Conservation (phyloP, 1,140 invertebrate genomes). For the Gryllus bimaculatus region DNA sequence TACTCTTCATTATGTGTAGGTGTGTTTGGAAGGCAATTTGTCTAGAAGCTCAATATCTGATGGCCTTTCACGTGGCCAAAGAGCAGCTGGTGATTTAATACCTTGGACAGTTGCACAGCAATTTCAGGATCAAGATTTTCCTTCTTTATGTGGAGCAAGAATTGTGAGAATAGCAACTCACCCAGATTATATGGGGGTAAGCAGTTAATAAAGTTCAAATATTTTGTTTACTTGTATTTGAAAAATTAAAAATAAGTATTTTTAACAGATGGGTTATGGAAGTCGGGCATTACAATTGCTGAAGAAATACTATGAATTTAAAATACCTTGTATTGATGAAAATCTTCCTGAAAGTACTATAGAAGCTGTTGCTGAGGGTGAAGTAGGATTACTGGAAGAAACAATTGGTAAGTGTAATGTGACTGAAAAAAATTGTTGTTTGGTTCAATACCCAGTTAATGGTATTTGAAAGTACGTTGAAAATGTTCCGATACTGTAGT, state of each 20-base stretch:
- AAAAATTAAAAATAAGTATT: background rate
- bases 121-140: conserved; percentile 90
- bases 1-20: conserved; percentile 32
- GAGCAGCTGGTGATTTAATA: conserved; percentile 92
- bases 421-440: too few relatives aligned
- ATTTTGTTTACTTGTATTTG: conserved; percentile 20
- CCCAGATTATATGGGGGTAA: conserved; percentile 89
- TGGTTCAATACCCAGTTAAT: too few relatives aligned
- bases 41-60: conserved; percentile 69
- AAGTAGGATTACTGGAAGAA: conserved; percentile 51
- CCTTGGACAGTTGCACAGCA: conserved; percentile 98
- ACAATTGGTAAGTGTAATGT: conserved; percentile 37
- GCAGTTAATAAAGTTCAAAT: conserved; percentile 18
- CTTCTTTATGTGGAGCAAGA: conserved; percentile 78
- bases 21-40: conserved; percentile 93
- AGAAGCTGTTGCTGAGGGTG: conserved; percentile 41
- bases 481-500: too few relatives aligned
- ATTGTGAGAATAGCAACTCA: conserved; percentile 96
- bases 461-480: too few relatives aligned
- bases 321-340: conserved; percentile 62
- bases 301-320: conserved; percentile 81
- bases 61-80: conserved; percentile 71
- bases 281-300: conserved; percentile 72
- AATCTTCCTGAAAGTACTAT: conserved; percentile 38
- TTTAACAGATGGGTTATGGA: conserved; percentile 86